Conservation (phyloP, 2,888 invertebrate genomes). For the Cryptophagus acutangulus region DNA sequence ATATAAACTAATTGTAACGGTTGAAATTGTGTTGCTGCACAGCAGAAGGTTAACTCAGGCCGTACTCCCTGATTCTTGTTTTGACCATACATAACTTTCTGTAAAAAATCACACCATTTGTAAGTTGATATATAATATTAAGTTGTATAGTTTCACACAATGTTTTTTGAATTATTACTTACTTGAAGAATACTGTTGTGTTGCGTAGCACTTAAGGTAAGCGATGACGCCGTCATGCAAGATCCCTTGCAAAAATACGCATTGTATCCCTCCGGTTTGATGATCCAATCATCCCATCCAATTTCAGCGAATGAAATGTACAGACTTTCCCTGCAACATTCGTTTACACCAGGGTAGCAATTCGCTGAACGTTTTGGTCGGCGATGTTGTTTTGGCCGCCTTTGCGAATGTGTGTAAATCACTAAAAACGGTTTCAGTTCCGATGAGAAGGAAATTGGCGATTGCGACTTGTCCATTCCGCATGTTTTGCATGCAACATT, state of each 20-base stretch:
- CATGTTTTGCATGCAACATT: constrained; percentile 77
- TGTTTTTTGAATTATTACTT: constrained; percentile 38
- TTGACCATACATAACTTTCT: constrained; percentile 67
- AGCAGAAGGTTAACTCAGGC: constrained; percentile 74
- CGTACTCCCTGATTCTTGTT: constrained; percentile 38
- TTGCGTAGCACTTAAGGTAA: constrained; percentile 59
- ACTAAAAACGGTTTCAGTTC: constrained; percentile 73
- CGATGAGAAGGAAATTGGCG: constrained; percentile 66
- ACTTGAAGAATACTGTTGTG: constrained; percentile 75
- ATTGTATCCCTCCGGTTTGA: constrained; percentile 75
- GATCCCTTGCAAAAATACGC: constrained; percentile 84
- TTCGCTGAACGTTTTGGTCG: constrained; percentile 56
- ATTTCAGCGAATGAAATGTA: constrained; percentile 79
- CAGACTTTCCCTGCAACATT: constrained; percentile 78
- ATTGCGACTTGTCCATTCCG: constrained; percentile 57
- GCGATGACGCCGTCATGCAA: constrained; percentile 68
- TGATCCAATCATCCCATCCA: constrained; percentile 87
- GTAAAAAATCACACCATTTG: constrained; percentile 44
- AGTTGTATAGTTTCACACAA: no score
- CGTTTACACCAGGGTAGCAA: constrained; percentile 64
- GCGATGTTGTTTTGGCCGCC: constrained; percentile 41
- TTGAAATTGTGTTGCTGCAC: constrained; percentile 78
- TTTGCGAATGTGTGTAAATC: constrained; percentile 69
- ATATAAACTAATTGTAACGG: constrained; percentile 74
- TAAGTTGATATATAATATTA: no score